Base-by-base conservation (phyloP, 1,140 invertebrate species). In the Atta cephalotes region DNA sequence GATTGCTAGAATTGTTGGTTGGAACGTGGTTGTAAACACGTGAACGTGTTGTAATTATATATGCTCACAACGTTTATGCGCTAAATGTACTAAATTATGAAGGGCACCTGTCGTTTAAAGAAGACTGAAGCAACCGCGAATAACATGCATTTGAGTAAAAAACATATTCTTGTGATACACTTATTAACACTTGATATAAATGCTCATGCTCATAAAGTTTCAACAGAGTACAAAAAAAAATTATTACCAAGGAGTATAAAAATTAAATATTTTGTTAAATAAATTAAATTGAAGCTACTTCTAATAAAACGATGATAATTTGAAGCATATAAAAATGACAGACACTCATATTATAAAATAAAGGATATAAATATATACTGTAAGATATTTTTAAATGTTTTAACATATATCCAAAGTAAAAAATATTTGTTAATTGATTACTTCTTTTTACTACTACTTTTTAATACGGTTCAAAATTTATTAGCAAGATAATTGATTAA, bases 81-180 rank as follows among this genome's bases (percentile, higher is more conserved):
- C 25, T 68, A n/a, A 79, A 31, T 25, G 7, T 14, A 66, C 6
- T 80, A 39, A 82, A 58, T 82, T 60, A 82, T 72, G 31, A 45
- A 72, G 49, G 21, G 25, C 35, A 58, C 1, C 10, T 39, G 18
- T 28, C 18, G 35, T 60, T 51, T 72, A 62, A 72, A 82, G 39
- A 60, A 6, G 21, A 3, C 12, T 60, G 25, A 74, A 74, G 35
- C 68, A 49, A 45, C 6, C 31, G 3, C 12, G 21, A 21, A 14
- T 16, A 18, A 82, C 12, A 10, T 45, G 35, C 12, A 74, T 39
- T 82, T 49, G 53, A 82, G 18, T 81, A 81, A 72, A 82, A 39
- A 60, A 25, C 56, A 62, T 31, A 31, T n/a, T 72, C 14, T 74
- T 25, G 9, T 53, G 12, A 45, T 28, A 60, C 9, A 25, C 25